Evolutionary conservation across 2,888 invertebrate genomes (phyloP).

Genomic region (Herminia tarsipennalis): DNA sequence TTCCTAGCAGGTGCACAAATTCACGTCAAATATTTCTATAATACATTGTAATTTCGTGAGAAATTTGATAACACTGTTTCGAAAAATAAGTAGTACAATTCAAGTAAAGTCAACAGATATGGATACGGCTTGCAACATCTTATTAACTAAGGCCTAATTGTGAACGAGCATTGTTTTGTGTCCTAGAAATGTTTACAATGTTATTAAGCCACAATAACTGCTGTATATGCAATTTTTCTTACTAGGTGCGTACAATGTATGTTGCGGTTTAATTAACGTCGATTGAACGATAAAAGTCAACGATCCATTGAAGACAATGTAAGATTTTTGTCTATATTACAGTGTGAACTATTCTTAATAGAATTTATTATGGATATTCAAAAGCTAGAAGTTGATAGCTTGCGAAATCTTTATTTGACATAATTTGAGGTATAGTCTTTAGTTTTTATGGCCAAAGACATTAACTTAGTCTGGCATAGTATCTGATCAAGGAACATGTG

Average conservation of each 20-base stretch:
- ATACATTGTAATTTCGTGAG: conserved; percentile 36
- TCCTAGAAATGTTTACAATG: conserved; percentile 42
- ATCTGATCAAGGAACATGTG: too few species aligned
- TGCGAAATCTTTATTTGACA: not conserved
- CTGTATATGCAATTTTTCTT: conserved; percentile 47
- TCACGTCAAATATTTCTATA: conserved; percentile 23
- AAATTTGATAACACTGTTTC: conserved; percentile 23
- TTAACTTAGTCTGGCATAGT: too few species aligned
- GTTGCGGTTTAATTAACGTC: conserved; percentile 51
- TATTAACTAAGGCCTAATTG: conserved; percentile 43
- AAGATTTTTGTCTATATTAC: conserved; percentile 16
- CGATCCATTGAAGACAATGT: conserved; percentile 36
- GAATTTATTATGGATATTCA: conserved; percentile 1
- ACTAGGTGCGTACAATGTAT: conserved; percentile 37
- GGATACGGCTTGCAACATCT: conserved; percentile 42
- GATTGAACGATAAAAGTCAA: conserved; percentile 45
- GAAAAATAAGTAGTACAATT: conserved; percentile 29
- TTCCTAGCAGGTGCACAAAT: conserved; percentile 17
- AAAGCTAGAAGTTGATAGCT: too few species aligned
- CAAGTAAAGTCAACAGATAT: conserved; percentile 19
- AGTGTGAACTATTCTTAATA: conserved; percentile 18
- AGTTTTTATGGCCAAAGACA: too few species aligned
- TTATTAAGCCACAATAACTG: conserved; percentile 28
- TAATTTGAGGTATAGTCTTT: not conserved
- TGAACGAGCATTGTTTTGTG: conserved; percentile 51